phyloP scores from a whole-genome alignment of 1,140 invertebrate species.

The Bombus cullumanus region DNA sequence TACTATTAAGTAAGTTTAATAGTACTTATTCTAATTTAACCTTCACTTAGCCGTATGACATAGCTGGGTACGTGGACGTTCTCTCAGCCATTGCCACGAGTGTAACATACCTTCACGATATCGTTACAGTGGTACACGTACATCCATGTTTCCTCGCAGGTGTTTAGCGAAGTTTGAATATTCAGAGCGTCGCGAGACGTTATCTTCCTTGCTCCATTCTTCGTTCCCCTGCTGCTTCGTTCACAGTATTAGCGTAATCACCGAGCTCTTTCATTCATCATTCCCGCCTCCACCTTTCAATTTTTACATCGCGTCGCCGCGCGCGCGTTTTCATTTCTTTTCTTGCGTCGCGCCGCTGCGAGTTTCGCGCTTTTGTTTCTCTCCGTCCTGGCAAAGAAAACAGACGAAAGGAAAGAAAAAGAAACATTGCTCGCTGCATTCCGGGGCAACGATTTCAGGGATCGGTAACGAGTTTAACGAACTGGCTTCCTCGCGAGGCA shows the following conservation, averaged over 20 bases:
- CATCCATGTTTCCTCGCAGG: background rate
- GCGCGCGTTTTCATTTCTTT: constrained; percentile 6
- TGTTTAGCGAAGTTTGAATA: constrained; percentile 6
- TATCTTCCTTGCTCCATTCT: constrained; percentile 8
- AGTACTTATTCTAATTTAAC: too few species aligned
- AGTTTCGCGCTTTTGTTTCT: background rate
- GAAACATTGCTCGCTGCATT: constrained; percentile 26
- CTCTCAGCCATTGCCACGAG: background rate
- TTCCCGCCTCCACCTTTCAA: constrained; percentile 2
- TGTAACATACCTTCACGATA: background rate
- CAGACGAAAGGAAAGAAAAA: background rate
- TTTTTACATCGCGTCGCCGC: background rate
- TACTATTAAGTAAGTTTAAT: too few species aligned
- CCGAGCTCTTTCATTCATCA: constrained; percentile 10
- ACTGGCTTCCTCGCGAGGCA: constrained; percentile 51
- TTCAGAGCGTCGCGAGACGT: constrained; percentile 8
- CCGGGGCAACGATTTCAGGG: constrained; percentile 51
- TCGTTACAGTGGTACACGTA: background rate
- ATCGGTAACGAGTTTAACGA: constrained; percentile 68
- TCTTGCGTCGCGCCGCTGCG: background rate
- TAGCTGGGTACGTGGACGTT: background rate
- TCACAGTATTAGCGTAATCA: constrained; percentile 45
- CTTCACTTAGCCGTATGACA: too few species aligned
- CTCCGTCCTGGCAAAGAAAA: background rate
- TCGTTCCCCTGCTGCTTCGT: constrained; percentile 32